These are phyloP conservation scores for Idaea aversata DNA, from an alignment of 2,888 invertebrate genomes.

Conservation along the genomic window DNA sequence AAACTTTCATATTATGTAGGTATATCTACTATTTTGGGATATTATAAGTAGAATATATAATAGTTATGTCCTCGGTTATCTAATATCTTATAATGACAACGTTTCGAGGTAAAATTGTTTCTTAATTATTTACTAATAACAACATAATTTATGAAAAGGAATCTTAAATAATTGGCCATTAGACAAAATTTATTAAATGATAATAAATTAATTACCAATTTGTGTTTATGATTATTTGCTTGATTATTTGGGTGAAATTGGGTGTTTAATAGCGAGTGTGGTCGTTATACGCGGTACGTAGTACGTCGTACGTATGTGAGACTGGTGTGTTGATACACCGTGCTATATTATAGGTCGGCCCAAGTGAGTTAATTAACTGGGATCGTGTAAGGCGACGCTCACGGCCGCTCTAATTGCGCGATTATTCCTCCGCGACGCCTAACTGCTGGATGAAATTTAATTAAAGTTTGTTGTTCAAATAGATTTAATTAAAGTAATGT, in stretches of 20 bases:
- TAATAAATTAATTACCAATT: neutral
- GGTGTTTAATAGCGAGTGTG: slow-evolving; percentile 10
- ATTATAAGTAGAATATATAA: neutral
- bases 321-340: slow-evolving; percentile 44
- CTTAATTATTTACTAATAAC: neutral
- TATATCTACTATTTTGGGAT: neutral
- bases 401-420: slow-evolving; percentile 80
- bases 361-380: slow-evolving; percentile 79
- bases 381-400: slow-evolving; percentile 80
- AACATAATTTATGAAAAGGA: neutral
- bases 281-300: slow-evolving; percentile 16
- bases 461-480: slow-evolving; percentile 82
- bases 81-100: too few species aligned
- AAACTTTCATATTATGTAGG: too few species aligned
- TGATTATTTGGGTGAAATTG: slow-evolving; percentile 10
- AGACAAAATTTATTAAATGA: neutral
- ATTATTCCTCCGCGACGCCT: slow-evolving; percentile 80
- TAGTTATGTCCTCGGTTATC: neutral
- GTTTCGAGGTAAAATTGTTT: neutral
- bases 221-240: neutral
- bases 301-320: slow-evolving; percentile 17
- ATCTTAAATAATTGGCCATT: neutral
- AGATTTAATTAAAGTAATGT: slow-evolving; percentile 82
- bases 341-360: slow-evolving; percentile 60
- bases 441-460: slow-evolving; percentile 82